Evolutionary conservation across 2,113 vertebrate species (phyloP).

Genomic region (Lates calcarifer): DNA sequence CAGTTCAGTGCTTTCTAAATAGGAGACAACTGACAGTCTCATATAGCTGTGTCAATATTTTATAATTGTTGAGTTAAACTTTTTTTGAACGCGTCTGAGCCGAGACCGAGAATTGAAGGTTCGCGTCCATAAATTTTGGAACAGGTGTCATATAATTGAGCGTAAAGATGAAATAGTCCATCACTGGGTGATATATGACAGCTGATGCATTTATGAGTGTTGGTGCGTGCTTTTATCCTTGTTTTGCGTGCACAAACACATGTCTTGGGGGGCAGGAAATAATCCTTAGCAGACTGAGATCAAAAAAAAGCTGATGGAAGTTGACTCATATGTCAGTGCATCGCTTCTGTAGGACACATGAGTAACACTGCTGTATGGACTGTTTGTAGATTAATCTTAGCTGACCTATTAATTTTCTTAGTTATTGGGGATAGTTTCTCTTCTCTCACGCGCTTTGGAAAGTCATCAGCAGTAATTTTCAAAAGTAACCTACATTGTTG

Average conservation of each 20-base stretch:
- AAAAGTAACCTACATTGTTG: constrained; percentile 65
- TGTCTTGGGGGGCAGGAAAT: constrained; percentile 78
- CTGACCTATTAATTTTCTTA: constrained; percentile 67
- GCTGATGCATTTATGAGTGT: constrained; percentile 77
- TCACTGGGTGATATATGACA: constrained; percentile 75
- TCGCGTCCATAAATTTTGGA: constrained; percentile 65
- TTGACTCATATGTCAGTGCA: constrained; percentile 70
- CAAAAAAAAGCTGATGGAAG: constrained; percentile 74
- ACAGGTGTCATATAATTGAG: constrained; percentile 79
- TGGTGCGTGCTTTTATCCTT: constrained; percentile 75
- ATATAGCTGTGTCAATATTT: constrained; percentile 24
- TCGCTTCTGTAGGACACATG: constrained; percentile 64
- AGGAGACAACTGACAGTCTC: constrained; percentile 17
- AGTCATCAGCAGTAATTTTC: constrained; percentile 59
- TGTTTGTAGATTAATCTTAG: constrained; percentile 53
- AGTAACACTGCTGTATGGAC: constrained; percentile 42
- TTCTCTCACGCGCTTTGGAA: constrained; percentile 44
- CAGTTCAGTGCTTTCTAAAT: constrained; percentile 13
- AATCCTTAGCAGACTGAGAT: constrained; percentile 77
- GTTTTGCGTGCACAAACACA: constrained; percentile 78
- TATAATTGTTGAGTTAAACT: constrained; percentile 39
- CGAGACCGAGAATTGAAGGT: constrained; percentile 18
- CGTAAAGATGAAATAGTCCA: constrained; percentile 76
- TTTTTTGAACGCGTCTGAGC: constrained; percentile 26
- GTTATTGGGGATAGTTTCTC: constrained; percentile 51